Evolutionary conservation across 2,113 vertebrate genomes (phyloP), one percentile per base, ranked within the genome.

Genomic region (Carettochelys insculpta): DNA sequence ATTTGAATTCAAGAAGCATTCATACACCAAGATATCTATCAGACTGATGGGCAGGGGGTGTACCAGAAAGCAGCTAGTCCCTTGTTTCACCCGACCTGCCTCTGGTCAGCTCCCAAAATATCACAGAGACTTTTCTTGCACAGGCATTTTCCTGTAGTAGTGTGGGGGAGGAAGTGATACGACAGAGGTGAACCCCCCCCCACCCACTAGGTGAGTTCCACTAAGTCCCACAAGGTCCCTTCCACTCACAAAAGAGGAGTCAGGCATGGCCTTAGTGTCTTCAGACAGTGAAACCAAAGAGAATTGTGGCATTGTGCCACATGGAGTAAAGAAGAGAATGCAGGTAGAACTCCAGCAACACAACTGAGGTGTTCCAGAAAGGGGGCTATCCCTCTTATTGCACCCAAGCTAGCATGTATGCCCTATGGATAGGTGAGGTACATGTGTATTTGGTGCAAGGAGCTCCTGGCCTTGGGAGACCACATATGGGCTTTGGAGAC

Each of bases 121-220:
- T n/a, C 34, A 19, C 10, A 0, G 0, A 1, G 3, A 6, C 25
- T 87, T 89, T 92, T 51, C 65, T 65, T 76, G 1, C 2, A 24
- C 11, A 27, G 51, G 86, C 11, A 10, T 75, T 75, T 75, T 75
- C 41, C 24, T 75, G 25, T 45, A 86, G 3, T 13, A 73, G 6
- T 54, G 58, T 19, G 9, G 5, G 85, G 17, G n/a, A 80, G 45
- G 11, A 0, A 0, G 68, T 52, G 45, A 14, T 65, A 45, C 24
- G 6, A 20, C 24, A n/a, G 27, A 47, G 82, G 24, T 29, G 25
- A 12, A 25, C 43, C 2, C 61, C 19, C 19, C 22, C 4, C 24
- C 41, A 29, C 24, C 71, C 41, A 45, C 41, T 73, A 45, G 24
- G 41, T 5, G 20, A 45, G 71, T 27, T 73, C 11, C 11, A 45